Evolutionary conservation across 2,888 invertebrate genomes (phyloP), one percentile per base, ranked within the genome.

Genomic region (Oeneis ivallda): DNA sequence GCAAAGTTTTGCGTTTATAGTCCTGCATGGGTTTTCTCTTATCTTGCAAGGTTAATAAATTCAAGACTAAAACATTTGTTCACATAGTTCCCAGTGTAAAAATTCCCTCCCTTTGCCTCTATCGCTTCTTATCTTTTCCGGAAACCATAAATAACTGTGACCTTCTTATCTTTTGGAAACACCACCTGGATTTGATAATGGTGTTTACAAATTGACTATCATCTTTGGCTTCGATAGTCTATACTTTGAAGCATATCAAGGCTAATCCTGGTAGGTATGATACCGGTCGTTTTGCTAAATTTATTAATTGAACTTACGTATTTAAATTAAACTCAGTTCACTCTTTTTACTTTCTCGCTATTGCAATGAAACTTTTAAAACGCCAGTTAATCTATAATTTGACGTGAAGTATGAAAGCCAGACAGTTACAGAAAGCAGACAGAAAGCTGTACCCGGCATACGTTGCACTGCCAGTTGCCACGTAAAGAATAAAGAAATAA

Each of bases 71-170:
- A 1, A 7, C 5, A 26, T 26, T 26, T 26, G 9, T 1, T 32
- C 43, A 43, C 52, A 61, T 66, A 64, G 64, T 49, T 52, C 19
- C 10, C 10, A 49, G 37, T 52, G 19, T 39, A 26, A 61, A 43
- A 64, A n/a, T n/a, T 15, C 15, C 7, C 13, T 54, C 11, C 53
- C 32, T 45, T 9, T 13, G 32, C 34, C 17, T 43, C 61, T 67
- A 49, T 59, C 61, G 49, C 52, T 54, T 32, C 41, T 70, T 69
- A 70, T 71, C 72, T 70, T 58, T 61, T 19, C 66, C 72, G 76
- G 73, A 74, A 70, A 73, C 74, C 34, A 26, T 71, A 71, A 67
- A 60, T 70, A 74, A 71, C 78, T 79, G 81, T 76, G 78, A 82
- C 77, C 73, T 79, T 81, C 76, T 77, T 78, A 79, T 79, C 77